Conservation (phyloP, 2,797 vertebrate species). For the Rhinophrynus dorsalis region DNA sequence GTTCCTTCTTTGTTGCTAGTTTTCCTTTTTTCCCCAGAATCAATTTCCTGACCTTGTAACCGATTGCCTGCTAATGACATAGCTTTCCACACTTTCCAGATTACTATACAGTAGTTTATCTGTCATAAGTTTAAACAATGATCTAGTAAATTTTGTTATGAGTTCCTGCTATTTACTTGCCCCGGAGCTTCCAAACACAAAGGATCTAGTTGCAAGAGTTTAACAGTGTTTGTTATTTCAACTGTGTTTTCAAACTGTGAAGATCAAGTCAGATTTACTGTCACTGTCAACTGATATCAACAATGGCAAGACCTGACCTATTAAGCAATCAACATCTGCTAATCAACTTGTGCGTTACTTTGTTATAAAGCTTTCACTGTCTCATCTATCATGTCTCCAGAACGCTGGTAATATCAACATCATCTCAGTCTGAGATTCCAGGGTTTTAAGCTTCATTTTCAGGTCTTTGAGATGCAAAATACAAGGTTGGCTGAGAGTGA, state of each 20-base stretch:
- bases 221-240: conserved; percentile 18
- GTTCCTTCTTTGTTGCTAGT: too few relatives aligned
- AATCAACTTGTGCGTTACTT: background rate
- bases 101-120: too few relatives aligned
- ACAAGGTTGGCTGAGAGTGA: too few relatives aligned
- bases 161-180: background rate
- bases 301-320: conserved; percentile 14
- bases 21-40: too few relatives aligned
- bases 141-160: background rate
- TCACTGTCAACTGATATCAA: conserved; percentile 6
- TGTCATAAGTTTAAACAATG: too few relatives aligned
- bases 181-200: background rate
- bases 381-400: background rate
- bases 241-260: background rate
- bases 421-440: too few relatives aligned
- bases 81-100: too few relatives aligned
- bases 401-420: too few relatives aligned
- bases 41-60: too few relatives aligned
- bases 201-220: background rate
- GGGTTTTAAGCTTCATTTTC: too few relatives aligned
- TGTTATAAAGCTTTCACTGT: background rate
- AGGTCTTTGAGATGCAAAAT: too few relatives aligned
- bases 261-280: conserved; percentile 11
- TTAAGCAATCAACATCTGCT: background rate
- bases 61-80: too few relatives aligned